Percentiles rank a stretch among this genome's conserved stretches.
These are phyloP conservation scores for Coregonus clupeaformis DNA, from an alignment of 2,113 vertebrate genomes.

Conservation along the genomic window DNA sequence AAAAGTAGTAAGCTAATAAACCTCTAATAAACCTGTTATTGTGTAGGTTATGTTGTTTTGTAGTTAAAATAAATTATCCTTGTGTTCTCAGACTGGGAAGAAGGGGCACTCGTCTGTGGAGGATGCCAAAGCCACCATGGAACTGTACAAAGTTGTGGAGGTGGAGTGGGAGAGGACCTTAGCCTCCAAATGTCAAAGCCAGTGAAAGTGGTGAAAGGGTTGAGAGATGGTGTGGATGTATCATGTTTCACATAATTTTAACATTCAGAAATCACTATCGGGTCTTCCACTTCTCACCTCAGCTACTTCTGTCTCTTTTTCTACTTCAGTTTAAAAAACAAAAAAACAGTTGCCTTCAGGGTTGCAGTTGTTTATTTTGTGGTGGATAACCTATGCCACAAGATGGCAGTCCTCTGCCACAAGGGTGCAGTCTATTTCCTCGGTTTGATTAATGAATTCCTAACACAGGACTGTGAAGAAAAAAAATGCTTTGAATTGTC, in stretches of 20 bases:
- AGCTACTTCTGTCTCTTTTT: neutral
- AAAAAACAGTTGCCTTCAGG: slow-evolving; percentile 21
- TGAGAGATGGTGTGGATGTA: neutral
- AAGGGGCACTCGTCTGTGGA: slow-evolving; percentile 90
- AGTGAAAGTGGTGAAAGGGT: slow-evolving; percentile 12
- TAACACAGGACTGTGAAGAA: neutral
- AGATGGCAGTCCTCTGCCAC: slow-evolving; percentile 37
- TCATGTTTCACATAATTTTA: neutral
- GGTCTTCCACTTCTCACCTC: slow-evolving; percentile 2
- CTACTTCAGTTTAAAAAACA: neutral
- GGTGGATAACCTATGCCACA: slow-evolving; percentile 34
- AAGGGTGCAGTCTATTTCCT: slow-evolving; percentile 24
- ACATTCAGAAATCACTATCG: neutral
- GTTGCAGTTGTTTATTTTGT: slow-evolving; percentile 10
- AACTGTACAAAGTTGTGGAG: slow-evolving; percentile 88
- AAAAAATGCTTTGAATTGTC: neutral
- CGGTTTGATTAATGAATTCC: neutral
- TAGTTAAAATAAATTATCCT: neutral
- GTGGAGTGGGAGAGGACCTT: slow-evolving; percentile 83
- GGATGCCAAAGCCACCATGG: slow-evolving; percentile 90
- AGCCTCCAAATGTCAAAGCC: slow-evolving; percentile 4
- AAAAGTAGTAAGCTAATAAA: neutral
- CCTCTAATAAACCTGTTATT: neutral
- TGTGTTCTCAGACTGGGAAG: slow-evolving; percentile 74
- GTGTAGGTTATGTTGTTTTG: neutral